Evolutionary conservation across 2,113 vertebrate species (phyloP), one percentile per base, ranked within the genome.

Genomic region (Galbula dea): DNA sequence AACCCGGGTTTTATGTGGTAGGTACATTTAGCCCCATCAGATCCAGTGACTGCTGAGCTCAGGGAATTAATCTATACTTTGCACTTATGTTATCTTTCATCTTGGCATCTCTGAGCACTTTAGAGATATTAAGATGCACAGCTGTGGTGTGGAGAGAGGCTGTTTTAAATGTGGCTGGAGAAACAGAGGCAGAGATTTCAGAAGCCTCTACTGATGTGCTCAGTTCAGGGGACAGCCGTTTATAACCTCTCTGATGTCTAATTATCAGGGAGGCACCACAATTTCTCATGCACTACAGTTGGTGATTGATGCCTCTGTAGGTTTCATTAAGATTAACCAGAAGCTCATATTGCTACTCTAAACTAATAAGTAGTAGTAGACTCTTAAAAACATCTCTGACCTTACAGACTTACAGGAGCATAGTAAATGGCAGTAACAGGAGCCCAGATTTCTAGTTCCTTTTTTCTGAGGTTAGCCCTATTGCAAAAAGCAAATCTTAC

Each of bases 121-220:
- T 16, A 86, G 85, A 88, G 84, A 67, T 54, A 32, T 85, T 77
- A 80, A 83, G 59, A 80, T 55, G 49, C 76, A 22, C 55, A 63
- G 34, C 63, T 94, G 74, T 58, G 69, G 41, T 73, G 62, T 19
- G 49, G 74, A 74, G 71, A 79, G 73, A 78, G 15, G 46, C 67
- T 89, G 59, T 89, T 93, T 37, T 10, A 91, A 67, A 85, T 24
- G 51, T 63, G 76, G 16, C 81, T 80, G 34, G 78, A 78, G 87
- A 85, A 94, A 94, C 51, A 27, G 91, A 95, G 93, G 88, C 93
- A 95, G 57, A 43, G 87, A 63, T 91, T 89, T 92, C 19, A 37
- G 81, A 55, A 94, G 75, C 24, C 21, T 87, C 63, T 74, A 3
- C 51, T 92, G 45, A 85, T 83, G 71, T 5, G 14, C 63, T 94